A percentile compares a stretch with the other conserved stretches of the same genome.
phyloP scores from a whole-genome alignment of 1,140 invertebrate genomes.

The Cotesia typhae region DNA sequence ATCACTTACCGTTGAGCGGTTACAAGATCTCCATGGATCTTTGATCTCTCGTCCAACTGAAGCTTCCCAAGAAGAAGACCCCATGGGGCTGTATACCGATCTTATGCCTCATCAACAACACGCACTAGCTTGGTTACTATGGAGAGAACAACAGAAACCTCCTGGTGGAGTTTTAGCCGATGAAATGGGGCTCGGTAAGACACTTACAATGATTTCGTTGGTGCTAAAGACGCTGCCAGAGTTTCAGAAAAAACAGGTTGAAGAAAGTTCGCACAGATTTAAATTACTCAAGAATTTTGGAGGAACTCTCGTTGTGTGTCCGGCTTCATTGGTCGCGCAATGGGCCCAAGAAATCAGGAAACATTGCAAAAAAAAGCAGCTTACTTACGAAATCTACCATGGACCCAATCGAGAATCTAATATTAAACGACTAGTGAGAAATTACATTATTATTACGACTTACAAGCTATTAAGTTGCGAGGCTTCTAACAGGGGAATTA shows the following conservation, averaged over 20 bases:
- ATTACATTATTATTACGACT: slow-evolving; percentile 80
- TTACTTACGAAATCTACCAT: slow-evolving; percentile 84
- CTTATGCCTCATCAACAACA: slow-evolving; percentile 89
- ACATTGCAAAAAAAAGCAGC: slow-evolving; percentile 69
- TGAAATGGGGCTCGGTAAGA: slow-evolving; percentile 96
- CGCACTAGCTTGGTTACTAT: slow-evolving; percentile 87
- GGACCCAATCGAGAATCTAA: slow-evolving; percentile 72
- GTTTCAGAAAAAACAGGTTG: neutral
- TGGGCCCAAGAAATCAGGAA: slow-evolving; percentile 85
- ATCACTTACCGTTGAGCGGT: slow-evolving; percentile 74
- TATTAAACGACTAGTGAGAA: slow-evolving; percentile 69
- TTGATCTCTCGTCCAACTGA: slow-evolving; percentile 73
- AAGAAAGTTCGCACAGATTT: neutral
- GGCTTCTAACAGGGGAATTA: slow-evolving; percentile 58
- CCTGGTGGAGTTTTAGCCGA: slow-evolving; percentile 86
- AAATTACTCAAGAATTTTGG: slow-evolving; percentile 58
- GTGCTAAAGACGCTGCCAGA: slow-evolving; percentile 39
- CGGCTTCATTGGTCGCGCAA: slow-evolving; percentile 83
- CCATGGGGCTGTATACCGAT: slow-evolving; percentile 70
- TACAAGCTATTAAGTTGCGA: slow-evolving; percentile 75
- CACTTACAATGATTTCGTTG: slow-evolving; percentile 88
- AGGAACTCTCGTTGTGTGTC: slow-evolving; percentile 88
- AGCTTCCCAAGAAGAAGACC: slow-evolving; percentile 69
- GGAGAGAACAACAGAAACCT: slow-evolving; percentile 86
- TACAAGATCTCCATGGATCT: slow-evolving; percentile 78